phyloP scores from a whole-genome alignment of 2,888 invertebrate genomes.

The Hypsopygia costalis region DNA sequence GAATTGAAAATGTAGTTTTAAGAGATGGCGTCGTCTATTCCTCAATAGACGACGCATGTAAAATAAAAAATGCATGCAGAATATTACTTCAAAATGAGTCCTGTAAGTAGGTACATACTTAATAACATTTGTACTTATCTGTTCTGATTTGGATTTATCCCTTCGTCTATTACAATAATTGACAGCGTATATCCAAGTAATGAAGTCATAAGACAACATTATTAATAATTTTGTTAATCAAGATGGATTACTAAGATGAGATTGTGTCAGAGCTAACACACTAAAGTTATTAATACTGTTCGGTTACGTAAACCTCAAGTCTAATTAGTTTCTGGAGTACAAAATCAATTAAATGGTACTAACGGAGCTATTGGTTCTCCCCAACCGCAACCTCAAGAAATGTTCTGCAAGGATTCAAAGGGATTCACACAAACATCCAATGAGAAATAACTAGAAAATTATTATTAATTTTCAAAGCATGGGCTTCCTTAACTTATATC shows the following conservation, averaged over 20 bases:
- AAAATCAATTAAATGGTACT: conserved; percentile 75
- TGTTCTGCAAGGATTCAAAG: conserved; percentile 54
- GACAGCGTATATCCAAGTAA: neutral
- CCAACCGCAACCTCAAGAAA: conserved; percentile 62
- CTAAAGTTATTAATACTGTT: conserved; percentile 66
- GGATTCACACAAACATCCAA: conserved; percentile 42
- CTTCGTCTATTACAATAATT: neutral
- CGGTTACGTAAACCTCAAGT: conserved; percentile 71
- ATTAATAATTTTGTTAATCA: conserved; percentile 47
- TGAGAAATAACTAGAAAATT: conserved; percentile 33
- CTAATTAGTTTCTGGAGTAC: conserved; percentile 74
- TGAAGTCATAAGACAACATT: conserved; percentile 16
- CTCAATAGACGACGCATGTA: no score
- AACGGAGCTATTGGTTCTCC: conserved; percentile 49
- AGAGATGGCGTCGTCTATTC: no score
- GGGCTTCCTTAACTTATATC: neutral
- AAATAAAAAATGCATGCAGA: no score
- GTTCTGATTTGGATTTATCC: no score
- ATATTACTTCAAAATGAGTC: no score
- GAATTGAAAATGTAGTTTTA: no score
- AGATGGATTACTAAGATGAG: conserved; percentile 46
- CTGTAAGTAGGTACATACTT: no score
- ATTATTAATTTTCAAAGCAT: conserved; percentile 32
- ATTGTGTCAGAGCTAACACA: conserved; percentile 53
- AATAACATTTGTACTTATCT: no score